Conservation (phyloP, 1,140 invertebrate genomes). For the Eriocheir sinensis region DNA sequence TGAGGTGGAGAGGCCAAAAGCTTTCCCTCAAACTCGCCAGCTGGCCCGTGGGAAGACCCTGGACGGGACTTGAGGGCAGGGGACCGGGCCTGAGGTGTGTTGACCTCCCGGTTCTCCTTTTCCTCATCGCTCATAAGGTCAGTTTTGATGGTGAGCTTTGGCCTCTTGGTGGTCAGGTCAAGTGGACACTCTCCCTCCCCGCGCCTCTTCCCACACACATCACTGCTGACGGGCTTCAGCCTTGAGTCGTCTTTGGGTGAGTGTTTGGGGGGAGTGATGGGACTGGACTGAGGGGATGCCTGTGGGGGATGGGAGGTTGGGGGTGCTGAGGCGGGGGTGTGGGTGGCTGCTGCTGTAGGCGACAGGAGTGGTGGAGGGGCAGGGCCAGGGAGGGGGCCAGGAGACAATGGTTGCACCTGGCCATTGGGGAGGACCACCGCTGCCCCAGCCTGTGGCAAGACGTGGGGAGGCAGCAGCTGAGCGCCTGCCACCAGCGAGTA, state of each 20-base stretch:
- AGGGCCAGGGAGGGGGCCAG: constrained; percentile 69
- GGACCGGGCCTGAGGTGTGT: constrained; percentile 72
- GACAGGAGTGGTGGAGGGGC: constrained; percentile 60
- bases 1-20: constrained; percentile 74
- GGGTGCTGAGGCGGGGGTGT: constrained; percentile 57
- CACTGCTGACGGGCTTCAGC: constrained; percentile 36
- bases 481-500: constrained; percentile 91
- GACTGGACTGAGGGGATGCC: constrained; percentile 60
- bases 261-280: constrained; percentile 54
- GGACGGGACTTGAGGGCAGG: constrained; percentile 72
- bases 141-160: constrained; percentile 76
- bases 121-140: constrained; percentile 78
- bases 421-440: constrained; percentile 92
- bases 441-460: constrained; percentile 83
- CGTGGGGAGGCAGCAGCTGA: constrained; percentile 87
- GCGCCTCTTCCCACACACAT: constrained; percentile 77
- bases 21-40: constrained; percentile 77
- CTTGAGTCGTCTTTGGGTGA: constrained; percentile 54
- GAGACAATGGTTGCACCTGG: constrained; percentile 88
- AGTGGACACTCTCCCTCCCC: constrained; percentile 79
- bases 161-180: constrained; percentile 78
- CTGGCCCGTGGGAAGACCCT: constrained; percentile 66
- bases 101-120: constrained; percentile 77
- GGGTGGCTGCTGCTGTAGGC: constrained; percentile 59
- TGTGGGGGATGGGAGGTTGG: constrained; percentile 47